phyloP scores from a whole-genome alignment of 1,140 invertebrate genomes.

The Heliconius eleuchia region DNA sequence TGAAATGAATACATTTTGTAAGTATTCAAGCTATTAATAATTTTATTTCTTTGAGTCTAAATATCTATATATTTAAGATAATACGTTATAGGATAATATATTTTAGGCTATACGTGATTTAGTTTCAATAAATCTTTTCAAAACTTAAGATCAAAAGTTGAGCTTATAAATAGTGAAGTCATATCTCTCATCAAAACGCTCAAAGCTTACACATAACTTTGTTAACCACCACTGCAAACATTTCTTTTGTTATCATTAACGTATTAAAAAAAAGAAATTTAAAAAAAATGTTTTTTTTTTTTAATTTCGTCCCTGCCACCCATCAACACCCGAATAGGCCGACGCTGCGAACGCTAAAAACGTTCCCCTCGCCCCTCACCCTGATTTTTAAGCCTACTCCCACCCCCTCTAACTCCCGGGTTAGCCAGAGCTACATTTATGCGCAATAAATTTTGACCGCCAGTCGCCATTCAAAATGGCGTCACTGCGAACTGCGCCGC shows the following conservation, averaged over 20 bases:
- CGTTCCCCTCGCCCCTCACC: slow-evolving; percentile 71
- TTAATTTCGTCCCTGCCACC: slow-evolving; percentile 57
- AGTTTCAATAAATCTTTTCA: neutral
- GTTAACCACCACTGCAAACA: neutral
- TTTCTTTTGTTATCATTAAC: neutral
- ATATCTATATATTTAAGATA: too few relatives aligned
- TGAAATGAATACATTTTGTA: too few relatives aligned
- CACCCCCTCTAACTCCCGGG: slow-evolving; percentile 76
- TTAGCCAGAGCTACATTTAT: slow-evolving; percentile 81
- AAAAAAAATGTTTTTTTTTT: slow-evolving; percentile 30
- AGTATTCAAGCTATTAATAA: too few relatives aligned
- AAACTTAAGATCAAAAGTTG: neutral
- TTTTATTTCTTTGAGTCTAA: too few relatives aligned
- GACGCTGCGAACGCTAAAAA: slow-evolving; percentile 79
- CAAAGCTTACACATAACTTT: neutral
- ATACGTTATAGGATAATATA: too few relatives aligned
- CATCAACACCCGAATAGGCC: slow-evolving; percentile 79
- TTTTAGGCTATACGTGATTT: neutral
- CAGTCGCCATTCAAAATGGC: slow-evolving; percentile 69
- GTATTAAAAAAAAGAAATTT: slow-evolving; percentile 34
- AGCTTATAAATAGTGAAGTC: neutral
- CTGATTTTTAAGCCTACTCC: slow-evolving; percentile 79
- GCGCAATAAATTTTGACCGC: slow-evolving; percentile 81
- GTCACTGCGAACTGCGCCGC: slow-evolving; percentile 46
- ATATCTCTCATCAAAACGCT: neutral